Evolutionary conservation across 2,888 invertebrate species (phyloP).

Genomic region (Scaptomyza flava): DNA sequence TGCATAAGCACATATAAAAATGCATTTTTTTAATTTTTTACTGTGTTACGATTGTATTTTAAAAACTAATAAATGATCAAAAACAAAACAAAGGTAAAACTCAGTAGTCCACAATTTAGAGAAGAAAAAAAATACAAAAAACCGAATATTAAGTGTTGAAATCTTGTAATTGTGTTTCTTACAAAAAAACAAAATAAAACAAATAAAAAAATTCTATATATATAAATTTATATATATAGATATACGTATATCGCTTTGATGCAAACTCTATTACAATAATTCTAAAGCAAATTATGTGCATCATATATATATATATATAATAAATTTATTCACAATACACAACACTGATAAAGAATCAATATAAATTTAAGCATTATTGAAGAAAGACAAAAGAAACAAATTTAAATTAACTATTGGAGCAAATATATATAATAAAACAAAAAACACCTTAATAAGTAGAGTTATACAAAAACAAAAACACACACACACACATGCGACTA

Average conservation of each 20-base stretch:
- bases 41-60: slow-evolving; percentile 70
- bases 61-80: slow-evolving; percentile 52
- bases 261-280: slow-evolving; percentile 54
- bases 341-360: slow-evolving; percentile 34
- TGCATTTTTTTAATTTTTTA: slow-evolving; percentile 67
- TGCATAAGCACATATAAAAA: slow-evolving; percentile 49
- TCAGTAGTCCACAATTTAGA: slow-evolving; percentile 45
- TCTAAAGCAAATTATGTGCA: slow-evolving; percentile 69
- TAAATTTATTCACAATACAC: slow-evolving; percentile 62
- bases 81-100: slow-evolving; percentile 40
- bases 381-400: slow-evolving; percentile 32
- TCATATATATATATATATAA: slow-evolving; percentile 41
- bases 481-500: slow-evolving; percentile 35
- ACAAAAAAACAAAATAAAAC: slow-evolving; percentile 38
- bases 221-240: slow-evolving; percentile 48
- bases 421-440: slow-evolving; percentile 40
- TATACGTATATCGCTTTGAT: slow-evolving; percentile 37
- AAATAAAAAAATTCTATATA: slow-evolving; percentile 42
- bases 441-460: slow-evolving; percentile 60
- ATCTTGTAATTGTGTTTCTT: slow-evolving; percentile 70
- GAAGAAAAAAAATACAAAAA: slow-evolving; percentile 10
- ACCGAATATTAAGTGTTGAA: slow-evolving; percentile 65
- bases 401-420: slow-evolving; percentile 65
- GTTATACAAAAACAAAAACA: slow-evolving; percentile 38
- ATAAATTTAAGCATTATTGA: slow-evolving; percentile 64